Base-by-base conservation (phyloP, 2,113 vertebrate genomes). In the Peromyscus maniculatus region DNA sequence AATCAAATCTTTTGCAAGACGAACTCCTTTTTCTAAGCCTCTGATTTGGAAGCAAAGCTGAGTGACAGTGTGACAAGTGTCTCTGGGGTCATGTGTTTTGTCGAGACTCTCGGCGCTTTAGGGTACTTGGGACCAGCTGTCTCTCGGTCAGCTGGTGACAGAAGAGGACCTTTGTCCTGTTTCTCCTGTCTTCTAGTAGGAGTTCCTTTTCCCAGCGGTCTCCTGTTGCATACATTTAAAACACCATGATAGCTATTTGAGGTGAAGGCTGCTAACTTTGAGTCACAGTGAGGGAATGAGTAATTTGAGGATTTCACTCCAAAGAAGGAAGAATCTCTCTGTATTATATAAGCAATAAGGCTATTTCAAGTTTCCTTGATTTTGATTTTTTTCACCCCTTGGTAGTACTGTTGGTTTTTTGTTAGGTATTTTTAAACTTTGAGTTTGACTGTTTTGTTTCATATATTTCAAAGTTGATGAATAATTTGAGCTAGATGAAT, bases 221-320 rank as follows among this genome's bases (percentile, higher is more conserved):
- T 83, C 59, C 21, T 71, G 49, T 39, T 94, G 26, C 3, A 59
- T 15, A 72, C 0, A 71, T 88, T 71, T 39, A 71, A 89, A 94
- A 62, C 10, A 72, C 39, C 11, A 1, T 33, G 67, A 52, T 57
- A 43, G 9, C 55, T 87, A 1, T 88, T 87, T 95, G 84, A 95
- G 72, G 57, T 91, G 57, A 95, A 80, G 67, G 11, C 71, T 82
- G 82, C 82, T 96, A 90, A 92, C 39, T 89, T 94, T 90, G 84
- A 92, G 67, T 97, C 74, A 97, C 83, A 94, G 66, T 93, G 91
- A 95, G 36, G 59, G 78, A 83, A 80, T 86, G 66, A 91, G 66
- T 93, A 88, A 87, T 98, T 94, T 80, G 75, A 90, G 93, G 89
- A 83, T 77, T 67, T 66, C 91, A 88, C 69, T 96, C 69, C 59